phyloP scores from a whole-genome alignment of 2,888 invertebrate species.

The Asteroscopus sphinx region DNA sequence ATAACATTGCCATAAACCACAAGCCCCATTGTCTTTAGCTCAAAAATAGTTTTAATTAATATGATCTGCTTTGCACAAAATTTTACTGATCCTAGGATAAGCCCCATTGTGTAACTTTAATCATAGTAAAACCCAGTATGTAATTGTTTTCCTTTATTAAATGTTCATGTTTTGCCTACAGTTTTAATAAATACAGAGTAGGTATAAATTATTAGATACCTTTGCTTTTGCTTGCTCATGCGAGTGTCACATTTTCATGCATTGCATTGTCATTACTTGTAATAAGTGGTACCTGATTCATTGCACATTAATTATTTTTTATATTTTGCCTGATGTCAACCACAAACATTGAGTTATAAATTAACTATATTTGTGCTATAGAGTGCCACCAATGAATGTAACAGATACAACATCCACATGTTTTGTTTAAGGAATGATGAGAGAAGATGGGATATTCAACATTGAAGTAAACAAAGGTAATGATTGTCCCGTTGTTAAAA shows the following conservation, averaged over 20 bases:
- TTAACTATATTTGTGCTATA: background rate
- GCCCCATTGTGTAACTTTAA: background rate
- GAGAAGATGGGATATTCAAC: conserved; percentile 54
- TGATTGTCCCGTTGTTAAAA: background rate
- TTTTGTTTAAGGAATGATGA: conserved; percentile 63
- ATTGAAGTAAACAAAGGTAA: conserved; percentile 58
- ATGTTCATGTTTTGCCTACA: too few species aligned
- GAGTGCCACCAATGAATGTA: background rate
- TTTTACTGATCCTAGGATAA: too few species aligned
- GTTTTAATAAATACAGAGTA: too few species aligned
- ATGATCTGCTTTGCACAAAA: background rate
- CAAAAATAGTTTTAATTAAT: background rate
- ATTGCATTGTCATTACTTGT: conserved; percentile 9
- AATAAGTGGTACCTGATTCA: too few species aligned
- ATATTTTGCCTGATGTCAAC: background rate
- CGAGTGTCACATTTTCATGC: conserved; percentile 23
- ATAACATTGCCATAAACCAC: too few species aligned
- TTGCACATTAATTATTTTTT: too few species aligned
- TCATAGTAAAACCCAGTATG: background rate
- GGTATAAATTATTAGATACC: background rate
- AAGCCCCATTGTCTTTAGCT: background rate
- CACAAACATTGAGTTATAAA: background rate
- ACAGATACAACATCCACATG: conserved; percentile 37
- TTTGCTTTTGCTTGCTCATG: conserved; percentile 23
- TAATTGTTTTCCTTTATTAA: background rate